Evolutionary conservation across 2,888 invertebrate genomes (phyloP).

Genomic region (Pollenia labialis): DNA sequence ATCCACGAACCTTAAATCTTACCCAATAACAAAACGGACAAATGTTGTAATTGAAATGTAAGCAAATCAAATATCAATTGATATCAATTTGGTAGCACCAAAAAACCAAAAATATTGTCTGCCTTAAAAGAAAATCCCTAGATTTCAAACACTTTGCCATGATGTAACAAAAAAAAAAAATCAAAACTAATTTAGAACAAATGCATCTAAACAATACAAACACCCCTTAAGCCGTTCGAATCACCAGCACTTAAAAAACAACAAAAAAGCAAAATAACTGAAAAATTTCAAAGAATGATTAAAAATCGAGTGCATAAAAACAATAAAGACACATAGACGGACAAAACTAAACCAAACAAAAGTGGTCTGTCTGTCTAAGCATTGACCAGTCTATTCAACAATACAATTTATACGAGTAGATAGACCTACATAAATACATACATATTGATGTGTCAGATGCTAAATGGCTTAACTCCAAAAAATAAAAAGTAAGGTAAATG

Average conservation of each 20-base stretch:
- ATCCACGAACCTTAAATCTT: not conserved
- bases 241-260: constrained; percentile 27
- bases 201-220: constrained; percentile 59
- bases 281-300: constrained; percentile 50
- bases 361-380: constrained; percentile 2
- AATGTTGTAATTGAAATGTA: constrained; percentile 57
- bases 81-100: constrained; percentile 25
- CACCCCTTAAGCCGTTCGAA: constrained; percentile 57
- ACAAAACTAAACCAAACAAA: constrained; percentile 11
- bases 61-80: constrained; percentile 69
- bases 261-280: constrained; percentile 28
- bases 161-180: constrained; percentile 21
- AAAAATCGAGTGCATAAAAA: constrained; percentile 43
- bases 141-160: constrained; percentile 65
- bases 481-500: no score
- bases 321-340: constrained; percentile 23
- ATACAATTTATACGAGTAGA: not conserved
- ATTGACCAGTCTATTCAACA: constrained; percentile 1
- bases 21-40: not conserved
- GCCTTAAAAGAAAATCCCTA: constrained; percentile 70
- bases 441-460: no score
- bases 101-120: constrained; percentile 14
- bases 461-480: no score
- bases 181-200: constrained; percentile 34
- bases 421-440: no score